Conservation (phyloP, 2,888 invertebrate species). For the Hipparchia sbordonii region DNA sequence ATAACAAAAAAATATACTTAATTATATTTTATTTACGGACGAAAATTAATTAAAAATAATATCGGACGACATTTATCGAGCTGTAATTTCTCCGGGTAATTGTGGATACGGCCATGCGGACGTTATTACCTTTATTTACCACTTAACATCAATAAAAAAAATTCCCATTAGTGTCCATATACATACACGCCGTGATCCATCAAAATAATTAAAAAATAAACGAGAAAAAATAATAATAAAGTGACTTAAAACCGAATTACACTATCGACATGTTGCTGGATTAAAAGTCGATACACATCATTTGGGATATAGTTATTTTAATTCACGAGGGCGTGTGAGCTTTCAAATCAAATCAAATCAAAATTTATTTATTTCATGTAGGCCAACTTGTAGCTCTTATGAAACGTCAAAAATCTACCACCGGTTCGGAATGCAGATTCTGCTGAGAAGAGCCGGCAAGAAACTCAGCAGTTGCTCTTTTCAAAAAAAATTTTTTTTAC, state of each 20-base stretch:
- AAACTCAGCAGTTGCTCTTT: too few species aligned
- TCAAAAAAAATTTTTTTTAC: too few species aligned
- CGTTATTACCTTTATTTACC: constrained; percentile 25
- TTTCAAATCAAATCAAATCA: too few species aligned
- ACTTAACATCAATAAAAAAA: constrained; percentile 29
- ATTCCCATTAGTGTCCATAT: constrained; percentile 34
- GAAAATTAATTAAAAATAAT: constrained; percentile 3
- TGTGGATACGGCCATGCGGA: constrained; percentile 5
- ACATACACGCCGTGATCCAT: constrained; percentile 35
- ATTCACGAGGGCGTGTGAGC: too few species aligned
- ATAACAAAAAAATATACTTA: neutral
- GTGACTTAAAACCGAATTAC: constrained; percentile 2
- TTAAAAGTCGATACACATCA: neutral
- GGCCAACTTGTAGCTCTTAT: too few species aligned
- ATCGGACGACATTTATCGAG: constrained; percentile 3
- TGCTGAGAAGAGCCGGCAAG: too few species aligned
- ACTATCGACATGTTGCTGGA: neutral
- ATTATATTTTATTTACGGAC: neutral
- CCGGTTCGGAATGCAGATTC: too few species aligned
- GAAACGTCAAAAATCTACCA: too few species aligned
- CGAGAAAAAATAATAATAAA: constrained; percentile 20
- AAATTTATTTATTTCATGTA: too few species aligned
- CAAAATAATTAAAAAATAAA: constrained; percentile 37
- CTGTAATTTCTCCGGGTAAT: constrained; percentile 3
- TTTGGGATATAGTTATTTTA: neutral